Percentiles rank a stretch among this genome's conserved stretches.
Evolutionary conservation across 2,797 vertebrate genomes (phyloP).

Genomic region (Pangasius krempfi): DNA sequence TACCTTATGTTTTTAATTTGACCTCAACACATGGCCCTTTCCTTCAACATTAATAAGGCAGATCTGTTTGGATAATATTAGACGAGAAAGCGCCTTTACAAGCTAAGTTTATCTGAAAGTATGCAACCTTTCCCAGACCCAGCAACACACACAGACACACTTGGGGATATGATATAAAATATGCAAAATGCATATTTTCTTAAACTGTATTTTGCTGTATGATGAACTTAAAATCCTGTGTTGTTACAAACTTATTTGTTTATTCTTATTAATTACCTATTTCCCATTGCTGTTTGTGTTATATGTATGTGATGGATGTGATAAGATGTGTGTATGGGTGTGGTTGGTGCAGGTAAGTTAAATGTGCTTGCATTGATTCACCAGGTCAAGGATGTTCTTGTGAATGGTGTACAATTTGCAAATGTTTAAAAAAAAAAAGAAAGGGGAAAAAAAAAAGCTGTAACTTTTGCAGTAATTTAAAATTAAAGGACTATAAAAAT

Average conservation of each 20-base stretch:
- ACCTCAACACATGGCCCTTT: neutral
- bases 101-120: constrained; percentile 15
- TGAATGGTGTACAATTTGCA: neutral
- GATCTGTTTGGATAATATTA: constrained; percentile 38
- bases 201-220: neutral
- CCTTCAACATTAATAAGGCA: neutral
- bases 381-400: neutral
- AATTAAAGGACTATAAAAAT: neutral
- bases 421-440: neutral
- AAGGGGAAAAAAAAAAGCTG: neutral
- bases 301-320: neutral
- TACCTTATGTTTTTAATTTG: neutral
- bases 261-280: neutral
- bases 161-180: too few relatives aligned
- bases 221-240: neutral
- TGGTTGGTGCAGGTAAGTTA: neutral
- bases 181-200: neutral
- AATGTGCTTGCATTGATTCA: neutral
- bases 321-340: neutral
- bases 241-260: neutral
- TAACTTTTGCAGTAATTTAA: neutral
- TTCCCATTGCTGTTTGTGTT: neutral
- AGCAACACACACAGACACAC: neutral
- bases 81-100: neutral
- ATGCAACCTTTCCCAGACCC: neutral